Evolutionary conservation across 2,888 invertebrate species (phyloP).

Genomic region (Emmelina monodactyla): DNA sequence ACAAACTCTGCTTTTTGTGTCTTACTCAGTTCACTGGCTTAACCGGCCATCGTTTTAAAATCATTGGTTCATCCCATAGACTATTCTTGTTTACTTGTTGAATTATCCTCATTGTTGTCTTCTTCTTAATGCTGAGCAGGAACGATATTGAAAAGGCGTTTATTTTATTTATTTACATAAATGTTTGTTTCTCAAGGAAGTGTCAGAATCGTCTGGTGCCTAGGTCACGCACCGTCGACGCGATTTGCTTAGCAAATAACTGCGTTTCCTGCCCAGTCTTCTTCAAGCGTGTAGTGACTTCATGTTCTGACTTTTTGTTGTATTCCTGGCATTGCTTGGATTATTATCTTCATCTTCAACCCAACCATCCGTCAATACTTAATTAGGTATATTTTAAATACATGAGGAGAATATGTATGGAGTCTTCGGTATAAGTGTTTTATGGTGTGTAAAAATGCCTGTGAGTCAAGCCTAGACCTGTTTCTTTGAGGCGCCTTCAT

Average conservation of each 20-base stretch:
- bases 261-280: slow-evolving; percentile 27
- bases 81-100: background rate
- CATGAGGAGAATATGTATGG: too few relatives aligned
- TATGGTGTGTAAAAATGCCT: too few relatives aligned
- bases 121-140: background rate
- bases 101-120: slow-evolving; percentile 1
- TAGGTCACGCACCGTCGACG: slow-evolving; percentile 40
- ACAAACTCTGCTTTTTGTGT: slow-evolving; percentile 40
- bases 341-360: too few relatives aligned
- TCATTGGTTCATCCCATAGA: background rate
- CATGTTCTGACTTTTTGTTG: background rate
- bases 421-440: too few relatives aligned
- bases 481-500: slow-evolving; percentile 22
- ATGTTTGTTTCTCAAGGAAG: slow-evolving; percentile 22
- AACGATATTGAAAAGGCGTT: slow-evolving; percentile 1
- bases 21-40: slow-evolving; percentile 18
- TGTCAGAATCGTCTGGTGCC: slow-evolving; percentile 24
- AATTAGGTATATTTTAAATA: too few relatives aligned
- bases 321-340: too few relatives aligned
- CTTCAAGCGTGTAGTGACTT: slow-evolving; percentile 4
- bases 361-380: too few relatives aligned
- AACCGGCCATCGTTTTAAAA: slow-evolving; percentile 8
- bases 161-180: slow-evolving; percentile 18
- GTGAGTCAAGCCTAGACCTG: slow-evolving; percentile 20
- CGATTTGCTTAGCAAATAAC: slow-evolving; percentile 44